Conservation (phyloP, 1,140 invertebrate genomes). For the Liolophura sinensis region DNA sequence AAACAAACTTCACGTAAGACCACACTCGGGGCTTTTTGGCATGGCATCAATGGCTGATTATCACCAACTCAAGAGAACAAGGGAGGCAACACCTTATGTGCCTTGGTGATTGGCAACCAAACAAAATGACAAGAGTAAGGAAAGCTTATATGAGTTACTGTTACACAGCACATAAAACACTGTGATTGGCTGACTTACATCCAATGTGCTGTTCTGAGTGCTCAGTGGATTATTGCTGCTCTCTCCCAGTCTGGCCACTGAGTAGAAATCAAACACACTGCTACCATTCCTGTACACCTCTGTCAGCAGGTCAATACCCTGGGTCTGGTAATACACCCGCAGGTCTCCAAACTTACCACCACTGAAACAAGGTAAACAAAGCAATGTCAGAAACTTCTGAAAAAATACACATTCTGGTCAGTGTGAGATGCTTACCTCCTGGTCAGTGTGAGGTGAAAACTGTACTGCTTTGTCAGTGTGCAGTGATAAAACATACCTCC, state of each 20-base stretch:
- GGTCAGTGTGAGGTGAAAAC: too few species aligned
- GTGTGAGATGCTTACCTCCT: too few species aligned
- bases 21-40: too few species aligned
- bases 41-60: too few species aligned
- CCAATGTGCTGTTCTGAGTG: not conserved
- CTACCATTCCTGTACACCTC: constrained; percentile 15
- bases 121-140: too few species aligned
- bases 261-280: constrained; percentile 1
- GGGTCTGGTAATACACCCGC: constrained; percentile 39
- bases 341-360: constrained; percentile 44
- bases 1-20: too few species aligned
- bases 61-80: too few species aligned
- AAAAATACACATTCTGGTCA: not conserved
- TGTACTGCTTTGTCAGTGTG: too few species aligned
- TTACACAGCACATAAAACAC: too few species aligned
- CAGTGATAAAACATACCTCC: too few species aligned
- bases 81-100: too few species aligned
- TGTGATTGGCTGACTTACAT: not conserved
- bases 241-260: constrained; percentile 17
- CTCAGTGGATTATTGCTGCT: not conserved
- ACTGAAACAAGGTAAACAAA: constrained; percentile 24
- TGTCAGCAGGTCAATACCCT: constrained; percentile 13
- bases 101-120: too few species aligned
- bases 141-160: not conserved
- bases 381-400: not conserved